Conservation (phyloP, 2,113 vertebrate species). For the Corydoras maculifer region DNA sequence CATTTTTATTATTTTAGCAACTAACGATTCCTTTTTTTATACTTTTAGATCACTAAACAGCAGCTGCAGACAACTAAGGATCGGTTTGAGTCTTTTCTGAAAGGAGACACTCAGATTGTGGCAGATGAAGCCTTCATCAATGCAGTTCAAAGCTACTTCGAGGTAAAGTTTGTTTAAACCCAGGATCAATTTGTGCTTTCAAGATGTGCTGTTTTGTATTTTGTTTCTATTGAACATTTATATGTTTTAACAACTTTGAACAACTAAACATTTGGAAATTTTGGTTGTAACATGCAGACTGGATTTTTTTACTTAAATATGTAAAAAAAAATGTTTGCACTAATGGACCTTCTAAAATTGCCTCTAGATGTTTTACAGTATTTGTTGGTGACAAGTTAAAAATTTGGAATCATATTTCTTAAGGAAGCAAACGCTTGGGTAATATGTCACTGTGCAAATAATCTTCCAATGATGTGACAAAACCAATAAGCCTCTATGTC, state of each 20-base stretch:
- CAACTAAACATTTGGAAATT: too few species aligned
- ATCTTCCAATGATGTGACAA: slow-evolving; percentile 35
- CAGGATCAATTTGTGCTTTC: too few species aligned
- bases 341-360: neutral
- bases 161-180: slow-evolving; percentile 67
- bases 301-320: too few species aligned
- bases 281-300: too few species aligned
- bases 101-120: slow-evolving; percentile 97
- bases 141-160: slow-evolving; percentile 95
- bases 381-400: neutral
- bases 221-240: neutral
- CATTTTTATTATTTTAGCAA: too few species aligned
- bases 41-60: slow-evolving; percentile 90
- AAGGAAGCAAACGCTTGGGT: neutral
- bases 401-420: neutral
- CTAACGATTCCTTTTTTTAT: neutral
- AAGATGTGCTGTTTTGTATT: neutral
- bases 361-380: neutral
- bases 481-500: slow-evolving; percentile 22
- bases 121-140: slow-evolving; percentile 99
- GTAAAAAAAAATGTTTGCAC: too few species aligned
- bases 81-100: slow-evolving; percentile 97
- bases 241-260: too few species aligned
- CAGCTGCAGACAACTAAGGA: slow-evolving; percentile 96
- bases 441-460: slow-evolving; percentile 32